These are phyloP conservation scores for Aromia moschata DNA, from an alignment of 2,888 invertebrate genomes.

Conservation along the genomic window DNA sequence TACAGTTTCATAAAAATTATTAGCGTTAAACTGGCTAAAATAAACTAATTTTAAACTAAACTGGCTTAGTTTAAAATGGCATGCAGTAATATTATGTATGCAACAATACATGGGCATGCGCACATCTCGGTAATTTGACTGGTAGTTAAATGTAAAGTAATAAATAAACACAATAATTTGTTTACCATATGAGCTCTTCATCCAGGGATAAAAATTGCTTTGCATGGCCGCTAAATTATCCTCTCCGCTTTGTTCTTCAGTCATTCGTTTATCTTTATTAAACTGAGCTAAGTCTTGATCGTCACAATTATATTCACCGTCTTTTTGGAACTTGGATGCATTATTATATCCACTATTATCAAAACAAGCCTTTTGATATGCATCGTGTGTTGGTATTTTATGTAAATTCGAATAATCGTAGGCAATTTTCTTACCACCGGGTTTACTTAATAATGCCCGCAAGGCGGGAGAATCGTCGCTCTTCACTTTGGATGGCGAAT, in stretches of 20 bases:
- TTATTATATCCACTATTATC: constrained; percentile 38
- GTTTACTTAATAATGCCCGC: constrained; percentile 67
- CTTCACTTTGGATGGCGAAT: constrained; percentile 31
- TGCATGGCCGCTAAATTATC: constrained; percentile 36
- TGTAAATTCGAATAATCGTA: constrained; percentile 53
- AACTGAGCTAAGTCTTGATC: constrained; percentile 62
- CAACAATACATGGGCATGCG: background rate
- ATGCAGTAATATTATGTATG: too few relatives aligned
- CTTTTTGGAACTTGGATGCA: constrained; percentile 57
- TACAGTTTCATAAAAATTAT: too few relatives aligned
- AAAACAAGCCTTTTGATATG: constrained; percentile 52
- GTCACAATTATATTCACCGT: constrained; percentile 60
- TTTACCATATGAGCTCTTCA: constrained; percentile 67
- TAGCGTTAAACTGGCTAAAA: too few relatives aligned
- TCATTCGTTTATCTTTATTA: constrained; percentile 61
- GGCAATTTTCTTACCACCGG: constrained; percentile 54
- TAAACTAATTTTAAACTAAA: too few relatives aligned
- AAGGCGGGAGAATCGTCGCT: constrained; percentile 67
- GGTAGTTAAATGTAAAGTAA: background rate
- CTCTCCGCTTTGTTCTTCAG: constrained; percentile 30
- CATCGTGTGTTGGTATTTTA: constrained; percentile 45
- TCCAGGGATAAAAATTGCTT: constrained; percentile 66
- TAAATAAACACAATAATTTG: constrained; percentile 11
- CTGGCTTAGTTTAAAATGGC: too few relatives aligned
- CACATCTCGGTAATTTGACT: background rate